phyloP scores from a whole-genome alignment of 2,113 vertebrate species.

The Notechis scutatus region DNA sequence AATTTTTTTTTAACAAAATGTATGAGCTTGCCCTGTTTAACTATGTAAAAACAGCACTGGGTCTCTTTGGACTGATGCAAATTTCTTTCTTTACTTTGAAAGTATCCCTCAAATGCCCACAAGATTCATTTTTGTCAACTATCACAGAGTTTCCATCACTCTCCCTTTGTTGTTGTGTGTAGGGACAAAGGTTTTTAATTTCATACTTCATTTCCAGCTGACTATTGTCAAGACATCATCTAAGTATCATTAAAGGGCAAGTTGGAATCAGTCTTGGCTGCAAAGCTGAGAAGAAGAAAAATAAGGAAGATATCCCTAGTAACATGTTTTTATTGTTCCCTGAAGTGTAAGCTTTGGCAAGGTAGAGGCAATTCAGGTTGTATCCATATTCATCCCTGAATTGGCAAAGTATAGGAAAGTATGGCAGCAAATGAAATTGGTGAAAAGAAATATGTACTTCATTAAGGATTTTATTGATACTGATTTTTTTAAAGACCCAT shows the following conservation, averaged over 20 bases:
- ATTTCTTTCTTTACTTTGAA: neutral
- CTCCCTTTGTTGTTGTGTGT: neutral
- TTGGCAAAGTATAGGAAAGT: neutral
- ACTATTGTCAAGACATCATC: neutral
- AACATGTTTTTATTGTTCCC: neutral
- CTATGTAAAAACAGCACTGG: neutral
- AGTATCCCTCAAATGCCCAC: too few relatives aligned
- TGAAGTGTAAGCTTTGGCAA: neutral
- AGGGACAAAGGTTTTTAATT: slow-evolving; percentile 36
- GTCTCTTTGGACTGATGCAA: neutral
- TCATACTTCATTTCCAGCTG: slow-evolving; percentile 31
- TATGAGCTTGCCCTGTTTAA: neutral
- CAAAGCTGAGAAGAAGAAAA: neutral
- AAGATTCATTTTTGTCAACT: neutral
- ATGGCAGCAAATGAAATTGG: neutral
- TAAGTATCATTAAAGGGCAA: neutral
- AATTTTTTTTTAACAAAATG: neutral
- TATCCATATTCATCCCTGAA: neutral
- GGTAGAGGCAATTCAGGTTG: neutral
- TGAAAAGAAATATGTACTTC: neutral
- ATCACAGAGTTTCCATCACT: neutral
- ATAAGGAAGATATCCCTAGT: neutral
- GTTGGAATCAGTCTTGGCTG: neutral
- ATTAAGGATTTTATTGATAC: neutral
- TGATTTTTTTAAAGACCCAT: neutral